Evolutionary conservation across 1,140 invertebrate genomes (phyloP).

Genomic region (Gyrodactylus bullatarudis): DNA sequence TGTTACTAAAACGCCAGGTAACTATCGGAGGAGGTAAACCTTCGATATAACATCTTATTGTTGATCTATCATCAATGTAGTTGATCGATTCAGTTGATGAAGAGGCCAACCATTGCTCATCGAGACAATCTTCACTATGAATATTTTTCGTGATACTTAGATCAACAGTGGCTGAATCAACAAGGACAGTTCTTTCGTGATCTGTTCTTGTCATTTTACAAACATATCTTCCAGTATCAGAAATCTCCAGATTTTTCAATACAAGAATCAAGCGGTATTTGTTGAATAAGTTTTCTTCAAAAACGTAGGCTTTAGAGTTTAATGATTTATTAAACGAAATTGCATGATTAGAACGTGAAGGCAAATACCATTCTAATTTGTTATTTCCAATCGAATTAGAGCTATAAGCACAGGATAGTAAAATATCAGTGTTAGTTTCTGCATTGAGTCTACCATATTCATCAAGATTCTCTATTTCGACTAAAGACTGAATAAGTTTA

Average conservation of each 20-base stretch:
- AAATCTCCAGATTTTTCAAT: not conserved
- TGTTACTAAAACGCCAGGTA: not conserved
- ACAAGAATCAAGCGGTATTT: not conserved
- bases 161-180: not conserved
- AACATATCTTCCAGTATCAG: not conserved
- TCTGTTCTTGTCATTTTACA: not conserved
- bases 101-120: not conserved
- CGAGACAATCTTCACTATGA: not conserved
- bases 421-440: not conserved
- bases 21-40: not conserved
- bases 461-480: not conserved
- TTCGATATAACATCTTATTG: not conserved
- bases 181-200: not conserved
- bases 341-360: not conserved
- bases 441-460: not conserved
- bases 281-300: not conserved
- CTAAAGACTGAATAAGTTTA: not conserved
- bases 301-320: not conserved
- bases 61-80: not conserved
- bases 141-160: not conserved
- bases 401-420: not conserved
- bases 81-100: not conserved
- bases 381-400: not conserved
- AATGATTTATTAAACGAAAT: not conserved
- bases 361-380: not conserved